Base-by-base conservation (phyloP, 2,888 invertebrate genomes). In the Chymomyza procnemis region DNA sequence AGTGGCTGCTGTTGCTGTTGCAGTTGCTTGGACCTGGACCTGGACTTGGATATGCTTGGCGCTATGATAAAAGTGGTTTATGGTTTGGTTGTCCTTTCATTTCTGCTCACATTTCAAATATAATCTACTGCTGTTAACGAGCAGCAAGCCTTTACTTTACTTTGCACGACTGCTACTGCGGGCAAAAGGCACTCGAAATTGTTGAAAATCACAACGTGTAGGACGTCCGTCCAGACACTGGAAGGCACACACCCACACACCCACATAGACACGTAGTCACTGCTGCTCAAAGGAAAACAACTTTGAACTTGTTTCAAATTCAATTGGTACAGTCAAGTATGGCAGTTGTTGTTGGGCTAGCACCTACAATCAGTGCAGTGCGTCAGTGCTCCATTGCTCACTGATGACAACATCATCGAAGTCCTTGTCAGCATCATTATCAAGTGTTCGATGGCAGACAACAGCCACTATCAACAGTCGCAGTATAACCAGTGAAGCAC, bases 401-500 rank as follows among this genome's bases (percentile, higher is more conserved):
- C 46, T 50, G n/a, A 4, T 41, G 34, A 41, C 60, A 21, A 60
- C 63, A 63, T 59, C 65, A 64, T 66, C 69, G 70, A 78, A 59
- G 73, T 64, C 59, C 81, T 86, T 81, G 81, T 73, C 86, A 78
- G 67, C 74, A 74, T 84, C 85, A 80, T 82, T 86, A 82, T 84
- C 84, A 78, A 86, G 88, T 76, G 76, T 59, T 71, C 19, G 78
- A 73, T 75, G 85, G 63, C 64, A 65, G 57, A 16, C 30, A 55
- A 85, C 76, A 71, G 68, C 69, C 16, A 3, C 55, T 21, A 54
- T 4, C 22, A 26, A 26, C 12, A 18, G 52, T 60, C 73, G 73
- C 66, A 84, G 84, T 85, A 79, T 83, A 84, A 73, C 85, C 82
- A 75, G 72, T 67, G 74, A 71, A 88, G 83, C 88, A 83, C 83